These are phyloP conservation scores for Physocephala rufipes DNA, from an alignment of 2,888 invertebrate genomes.

Conservation along the genomic window DNA sequence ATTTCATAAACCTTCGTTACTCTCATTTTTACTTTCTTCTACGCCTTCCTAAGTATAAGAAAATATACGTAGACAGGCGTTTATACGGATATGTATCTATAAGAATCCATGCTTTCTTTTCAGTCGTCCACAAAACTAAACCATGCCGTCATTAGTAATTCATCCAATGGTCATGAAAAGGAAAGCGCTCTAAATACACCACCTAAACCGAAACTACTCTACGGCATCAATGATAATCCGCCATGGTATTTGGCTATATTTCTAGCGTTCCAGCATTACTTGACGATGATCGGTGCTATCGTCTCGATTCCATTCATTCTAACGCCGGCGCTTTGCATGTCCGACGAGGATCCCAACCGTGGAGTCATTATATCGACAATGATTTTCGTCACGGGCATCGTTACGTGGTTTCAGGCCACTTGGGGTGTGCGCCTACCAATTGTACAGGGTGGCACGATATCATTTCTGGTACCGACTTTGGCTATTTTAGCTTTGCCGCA, in stretches of 20 bases:
- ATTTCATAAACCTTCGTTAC: too few relatives aligned
- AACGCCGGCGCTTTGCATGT: constrained; percentile 83
- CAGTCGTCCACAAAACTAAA: constrained; percentile 28
- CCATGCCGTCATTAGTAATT: constrained; percentile 16
- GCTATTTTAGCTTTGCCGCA: constrained; percentile 77
- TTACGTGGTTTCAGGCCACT: constrained; percentile 78
- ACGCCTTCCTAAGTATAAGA: too few relatives aligned
- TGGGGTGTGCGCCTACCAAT: constrained; percentile 80
- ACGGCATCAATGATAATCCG: constrained; percentile 82
- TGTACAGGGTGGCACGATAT: constrained; percentile 82
- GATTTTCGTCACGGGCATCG: constrained; percentile 82
- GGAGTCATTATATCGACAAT: constrained; percentile 83
- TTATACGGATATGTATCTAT: too few relatives aligned
- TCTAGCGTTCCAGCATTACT: constrained; percentile 84
- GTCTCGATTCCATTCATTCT: constrained; percentile 84
- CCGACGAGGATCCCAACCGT: constrained; percentile 76
- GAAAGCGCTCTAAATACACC: constrained; percentile 14
- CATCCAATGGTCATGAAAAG: constrained; percentile 19
- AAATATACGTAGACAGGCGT: too few relatives aligned
- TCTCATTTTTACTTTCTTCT: too few relatives aligned
- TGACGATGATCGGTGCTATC: constrained; percentile 87
- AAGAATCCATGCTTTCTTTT: constrained; percentile 3
- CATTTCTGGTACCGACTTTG: constrained; percentile 80
- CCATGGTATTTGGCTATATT: constrained; percentile 87
- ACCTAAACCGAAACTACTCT: constrained; percentile 66